These are phyloP conservation scores for Marmota flaviventris DNA, from an alignment of 2,113 vertebrate species.

Conservation along the genomic window DNA sequence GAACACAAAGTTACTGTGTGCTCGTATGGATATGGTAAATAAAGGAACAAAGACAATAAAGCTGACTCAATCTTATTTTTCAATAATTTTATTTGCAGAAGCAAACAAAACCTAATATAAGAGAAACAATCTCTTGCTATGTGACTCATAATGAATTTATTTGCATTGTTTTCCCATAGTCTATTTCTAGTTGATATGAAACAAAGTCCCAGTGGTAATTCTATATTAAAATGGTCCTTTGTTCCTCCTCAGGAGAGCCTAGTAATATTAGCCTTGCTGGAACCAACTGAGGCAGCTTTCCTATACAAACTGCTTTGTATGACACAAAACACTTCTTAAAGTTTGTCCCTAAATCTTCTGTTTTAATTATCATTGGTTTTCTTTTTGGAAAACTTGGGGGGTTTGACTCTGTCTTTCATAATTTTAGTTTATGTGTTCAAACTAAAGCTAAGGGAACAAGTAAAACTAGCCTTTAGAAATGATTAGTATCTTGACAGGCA, in stretches of 20 bases:
- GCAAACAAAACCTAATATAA: background rate
- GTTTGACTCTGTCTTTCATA: background rate
- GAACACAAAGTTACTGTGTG: background rate
- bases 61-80: background rate
- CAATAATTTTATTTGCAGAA: background rate
- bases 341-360: background rate
- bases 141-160: background rate
- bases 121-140: background rate
- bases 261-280: background rate
- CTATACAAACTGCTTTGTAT: background rate
- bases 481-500: background rate
- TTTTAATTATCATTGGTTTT: background rate
- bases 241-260: background rate
- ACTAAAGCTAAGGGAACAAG: background rate
- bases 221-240: background rate
- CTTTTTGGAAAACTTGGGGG: background rate
- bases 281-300: background rate
- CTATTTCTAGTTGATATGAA: slow-evolving; percentile 15
- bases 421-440: background rate
- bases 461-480: background rate
- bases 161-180: background rate
- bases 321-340: background rate
- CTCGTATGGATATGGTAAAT: background rate
- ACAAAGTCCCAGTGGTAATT: background rate
- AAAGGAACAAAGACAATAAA: background rate